phyloP scores from a whole-genome alignment of 2,888 invertebrate genomes.

The Boloria selene region DNA sequence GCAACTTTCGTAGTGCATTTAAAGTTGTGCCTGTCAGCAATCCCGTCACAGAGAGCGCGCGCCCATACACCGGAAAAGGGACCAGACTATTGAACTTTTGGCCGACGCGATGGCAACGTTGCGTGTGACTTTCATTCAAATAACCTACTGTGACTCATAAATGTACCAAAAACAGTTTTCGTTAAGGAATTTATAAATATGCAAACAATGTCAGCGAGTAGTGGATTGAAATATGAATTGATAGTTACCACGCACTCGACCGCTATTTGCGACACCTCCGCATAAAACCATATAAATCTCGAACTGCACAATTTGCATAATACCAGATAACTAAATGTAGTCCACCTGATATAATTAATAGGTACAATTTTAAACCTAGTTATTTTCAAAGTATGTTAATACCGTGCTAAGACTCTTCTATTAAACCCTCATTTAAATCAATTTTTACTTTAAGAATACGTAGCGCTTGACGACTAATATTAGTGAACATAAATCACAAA shows the following conservation, averaged over 20 bases:
- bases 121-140: conserved; percentile 54
- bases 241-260: not conserved
- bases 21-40: conserved; percentile 12
- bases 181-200: conserved; percentile 5
- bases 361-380: not conserved
- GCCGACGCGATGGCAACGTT: conserved; percentile 46
- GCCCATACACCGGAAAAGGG: conserved; percentile 69
- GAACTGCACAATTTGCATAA: not conserved
- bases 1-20: conserved; percentile 8
- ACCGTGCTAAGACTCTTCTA: not conserved
- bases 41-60: conserved; percentile 36
- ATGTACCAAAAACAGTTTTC: conserved; percentile 13
- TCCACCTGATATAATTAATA: not conserved
- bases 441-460: not conserved
- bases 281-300: not conserved
- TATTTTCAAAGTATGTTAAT: not conserved
- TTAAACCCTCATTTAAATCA: not conserved
- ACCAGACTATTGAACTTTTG: conserved; percentile 65
- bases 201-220: not conserved
- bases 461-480: conserved; percentile 8
- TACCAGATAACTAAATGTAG: not conserved
- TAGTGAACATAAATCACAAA: conserved; percentile 17
- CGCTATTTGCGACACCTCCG: not conserved
- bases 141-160: conserved; percentile 56
- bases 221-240: not conserved